These are phyloP conservation scores for Micromussa lordhowensis DNA, from an alignment of 92 coral and sea anemone genomes.

Conservation along the genomic window DNA sequence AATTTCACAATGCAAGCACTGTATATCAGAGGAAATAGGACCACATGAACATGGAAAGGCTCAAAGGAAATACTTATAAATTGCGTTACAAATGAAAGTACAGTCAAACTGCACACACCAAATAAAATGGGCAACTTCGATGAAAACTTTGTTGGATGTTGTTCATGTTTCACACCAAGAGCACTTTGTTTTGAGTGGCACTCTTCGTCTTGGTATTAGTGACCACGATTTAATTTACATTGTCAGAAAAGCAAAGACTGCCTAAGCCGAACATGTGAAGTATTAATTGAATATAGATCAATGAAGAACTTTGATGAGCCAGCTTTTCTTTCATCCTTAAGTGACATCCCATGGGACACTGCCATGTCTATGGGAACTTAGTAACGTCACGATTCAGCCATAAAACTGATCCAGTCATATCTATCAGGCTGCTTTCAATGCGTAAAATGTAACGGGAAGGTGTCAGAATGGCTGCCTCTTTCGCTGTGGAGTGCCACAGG, in stretches of 20 bases:
- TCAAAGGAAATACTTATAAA: too few species aligned
- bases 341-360: constrained; percentile 57
- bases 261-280: constrained; percentile 54
- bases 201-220: constrained; percentile 70
- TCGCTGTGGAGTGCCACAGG: constrained; percentile 64
- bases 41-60: too few species aligned
- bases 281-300: constrained; percentile 65
- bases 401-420: constrained; percentile 26
- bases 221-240: constrained; percentile 71
- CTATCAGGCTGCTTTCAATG: constrained; percentile 39
- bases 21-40: too few species aligned
- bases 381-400: constrained; percentile 7
- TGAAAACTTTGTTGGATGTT: constrained; percentile 61
- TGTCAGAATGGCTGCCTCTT: constrained; percentile 61
- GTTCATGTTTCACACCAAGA: constrained; percentile 66
- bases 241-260: constrained; percentile 65
- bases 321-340: constrained; percentile 40
- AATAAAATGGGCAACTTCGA: too few species aligned
- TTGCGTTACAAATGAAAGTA: too few species aligned
- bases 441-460: constrained; percentile 38
- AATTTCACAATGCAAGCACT: too few species aligned
- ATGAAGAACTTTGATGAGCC: constrained; percentile 34
- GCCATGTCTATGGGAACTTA: constrained; percentile 41
- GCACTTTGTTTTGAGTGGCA: constrained; percentile 62
- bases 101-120: too few species aligned